Conservation (phyloP, 2,113 vertebrate species). For the Chaetodon trifascialis region DNA sequence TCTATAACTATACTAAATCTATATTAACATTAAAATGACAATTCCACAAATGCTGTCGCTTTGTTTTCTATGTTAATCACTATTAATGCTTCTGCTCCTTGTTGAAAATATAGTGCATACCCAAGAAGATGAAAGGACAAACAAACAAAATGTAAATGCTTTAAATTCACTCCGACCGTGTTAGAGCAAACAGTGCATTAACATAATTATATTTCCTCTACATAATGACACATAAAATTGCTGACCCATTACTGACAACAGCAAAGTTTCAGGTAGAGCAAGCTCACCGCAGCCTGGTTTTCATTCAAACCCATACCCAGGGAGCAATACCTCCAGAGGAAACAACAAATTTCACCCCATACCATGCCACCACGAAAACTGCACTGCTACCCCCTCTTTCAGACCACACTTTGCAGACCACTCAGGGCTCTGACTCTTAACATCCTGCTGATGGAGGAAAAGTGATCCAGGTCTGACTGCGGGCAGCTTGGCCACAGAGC, state of each 20-base stretch:
- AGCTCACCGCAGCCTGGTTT: constrained; percentile 7
- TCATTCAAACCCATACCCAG: constrained; percentile 19
- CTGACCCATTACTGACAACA: constrained; percentile 29
- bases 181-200: constrained; percentile 3
- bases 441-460: constrained; percentile 69
- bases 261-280: constrained; percentile 31
- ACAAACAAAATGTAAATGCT: not conserved
- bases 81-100: not conserved
- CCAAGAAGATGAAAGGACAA: constrained; percentile 29
- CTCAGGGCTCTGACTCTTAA: constrained; percentile 63
- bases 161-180: constrained; percentile 1
- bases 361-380: constrained; percentile 15
- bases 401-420: constrained; percentile 57
- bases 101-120: not conserved
- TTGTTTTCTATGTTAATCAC: not conserved
- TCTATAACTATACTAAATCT: not conserved
- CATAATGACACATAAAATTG: not conserved
- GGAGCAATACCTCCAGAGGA: constrained; percentile 26
- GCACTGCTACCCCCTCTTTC: constrained; percentile 23
- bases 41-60: not conserved
- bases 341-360: constrained; percentile 38
- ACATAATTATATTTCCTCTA: constrained; percentile 19
- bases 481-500: constrained; percentile 60
- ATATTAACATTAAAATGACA: not conserved
- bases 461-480: constrained; percentile 65